Conservation (phyloP, 1,140 invertebrate genomes). For the Macrobrachium nipponense region DNA sequence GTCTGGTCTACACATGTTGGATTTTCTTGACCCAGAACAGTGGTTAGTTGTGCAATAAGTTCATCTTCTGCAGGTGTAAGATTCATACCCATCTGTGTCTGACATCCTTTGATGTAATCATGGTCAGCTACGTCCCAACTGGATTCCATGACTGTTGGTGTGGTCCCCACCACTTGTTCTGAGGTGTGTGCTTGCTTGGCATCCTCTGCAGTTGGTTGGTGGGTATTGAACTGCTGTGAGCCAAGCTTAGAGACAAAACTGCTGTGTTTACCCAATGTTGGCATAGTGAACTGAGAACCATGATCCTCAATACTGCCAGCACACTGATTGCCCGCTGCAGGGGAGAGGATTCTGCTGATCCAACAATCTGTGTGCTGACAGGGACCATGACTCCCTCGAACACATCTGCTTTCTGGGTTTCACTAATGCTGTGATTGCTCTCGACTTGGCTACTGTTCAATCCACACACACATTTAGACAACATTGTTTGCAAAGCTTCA, state of each 20-base stretch:
- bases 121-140: constrained; percentile 51
- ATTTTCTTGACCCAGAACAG: constrained; percentile 31
- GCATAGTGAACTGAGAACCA: constrained; percentile 54
- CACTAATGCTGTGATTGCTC: not conserved
- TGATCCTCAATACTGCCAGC: constrained; percentile 55
- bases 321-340: constrained; percentile 58
- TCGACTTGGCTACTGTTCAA: not conserved
- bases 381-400: constrained; percentile 59
- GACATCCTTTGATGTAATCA: constrained; percentile 41
- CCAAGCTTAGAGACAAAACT: constrained; percentile 9
- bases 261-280: constrained; percentile 46
- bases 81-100: constrained; percentile 7
- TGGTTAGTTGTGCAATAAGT: constrained; percentile 53
- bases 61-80: constrained; percentile 54
- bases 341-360: constrained; percentile 60
- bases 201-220: not conserved
- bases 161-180: constrained; percentile 50
- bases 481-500: constrained; percentile 20
- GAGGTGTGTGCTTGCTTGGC: constrained; percentile 2
- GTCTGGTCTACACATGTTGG: not conserved
- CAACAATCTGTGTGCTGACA: constrained; percentile 56
- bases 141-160: constrained; percentile 56
- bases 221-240: not conserved
- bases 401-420: constrained; percentile 22
- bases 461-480: constrained; percentile 46